Evolutionary conservation across 2,888 invertebrate genomes (phyloP).

Genomic region (Amiota mariae): DNA sequence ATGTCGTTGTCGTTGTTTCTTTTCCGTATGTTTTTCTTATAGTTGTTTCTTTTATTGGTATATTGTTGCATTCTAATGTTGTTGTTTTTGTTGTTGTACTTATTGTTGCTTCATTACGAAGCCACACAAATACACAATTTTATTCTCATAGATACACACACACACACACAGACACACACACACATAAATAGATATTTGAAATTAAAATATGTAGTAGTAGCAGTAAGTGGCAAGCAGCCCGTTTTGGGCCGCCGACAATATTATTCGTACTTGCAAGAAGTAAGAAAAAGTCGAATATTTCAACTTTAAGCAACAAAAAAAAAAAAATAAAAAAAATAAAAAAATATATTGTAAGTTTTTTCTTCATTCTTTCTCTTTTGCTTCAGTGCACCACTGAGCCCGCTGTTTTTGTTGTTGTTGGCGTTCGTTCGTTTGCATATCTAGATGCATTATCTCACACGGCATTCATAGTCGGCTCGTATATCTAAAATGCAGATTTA

Average conservation of each 20-base stretch:
- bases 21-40: conserved; percentile 16
- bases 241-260: conserved; percentile 36
- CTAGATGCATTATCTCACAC: conserved; percentile 48
- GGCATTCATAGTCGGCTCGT: conserved; percentile 51
- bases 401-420: conserved; percentile 43
- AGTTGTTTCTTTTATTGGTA: conserved; percentile 22
- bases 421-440: conserved; percentile 47
- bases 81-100: conserved; percentile 20
- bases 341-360: neutral
- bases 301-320: neutral
- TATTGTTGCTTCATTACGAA: conserved; percentile 42
- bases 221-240: conserved; percentile 42
- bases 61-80: conserved; percentile 20
- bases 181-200: conserved; percentile 38
- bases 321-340: too few species aligned
- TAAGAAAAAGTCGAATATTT: conserved; percentile 8
- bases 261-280: conserved; percentile 29
- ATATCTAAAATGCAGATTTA: conserved; percentile 52
- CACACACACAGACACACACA: neutral
- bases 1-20: conserved; percentile 12
- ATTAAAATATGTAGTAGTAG: conserved; percentile 39
- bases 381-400: conserved; percentile 38
- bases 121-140: conserved; percentile 17
- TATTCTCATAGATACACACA: too few species aligned
- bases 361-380: neutral